These are phyloP conservation scores for Daubentonia madagascariensis DNA, from an alignment of 2,113 vertebrate species.

Conservation along the genomic window DNA sequence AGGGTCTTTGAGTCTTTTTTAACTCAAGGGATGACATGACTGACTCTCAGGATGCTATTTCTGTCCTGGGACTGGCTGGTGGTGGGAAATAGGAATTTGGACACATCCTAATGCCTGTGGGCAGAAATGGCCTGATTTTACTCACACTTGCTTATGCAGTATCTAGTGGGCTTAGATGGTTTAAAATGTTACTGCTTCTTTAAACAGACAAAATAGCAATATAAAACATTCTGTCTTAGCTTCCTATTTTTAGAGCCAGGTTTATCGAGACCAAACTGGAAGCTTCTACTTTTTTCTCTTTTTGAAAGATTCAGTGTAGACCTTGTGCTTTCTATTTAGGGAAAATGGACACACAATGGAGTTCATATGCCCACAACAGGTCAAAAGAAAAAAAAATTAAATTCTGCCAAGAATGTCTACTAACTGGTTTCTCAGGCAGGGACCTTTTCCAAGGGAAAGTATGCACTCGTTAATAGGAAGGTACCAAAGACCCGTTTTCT, in stretches of 20 bases:
- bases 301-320: background rate
- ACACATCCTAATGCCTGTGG: no score
- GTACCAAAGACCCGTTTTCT: background rate
- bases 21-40: no score
- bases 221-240: background rate
- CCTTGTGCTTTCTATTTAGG: constrained; percentile 14
- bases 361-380: background rate
- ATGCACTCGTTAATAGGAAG: background rate
- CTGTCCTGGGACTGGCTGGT: background rate
- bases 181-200: background rate
- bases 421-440: background rate
- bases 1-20: background rate
- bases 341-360: background rate
- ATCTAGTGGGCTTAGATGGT: background rate
- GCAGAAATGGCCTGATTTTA: background rate
- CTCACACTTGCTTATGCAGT: background rate
- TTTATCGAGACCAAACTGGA: background rate
- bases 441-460: background rate
- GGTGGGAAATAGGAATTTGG: background rate
- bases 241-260: background rate
- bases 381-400: constrained; percentile 15
- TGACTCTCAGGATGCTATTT: background rate
- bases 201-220: constrained; percentile 1
- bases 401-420: background rate
- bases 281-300: background rate